Evolutionary conservation across 1,140 invertebrate species (phyloP).

Genomic region (Drosophila melanogaster): DNA sequence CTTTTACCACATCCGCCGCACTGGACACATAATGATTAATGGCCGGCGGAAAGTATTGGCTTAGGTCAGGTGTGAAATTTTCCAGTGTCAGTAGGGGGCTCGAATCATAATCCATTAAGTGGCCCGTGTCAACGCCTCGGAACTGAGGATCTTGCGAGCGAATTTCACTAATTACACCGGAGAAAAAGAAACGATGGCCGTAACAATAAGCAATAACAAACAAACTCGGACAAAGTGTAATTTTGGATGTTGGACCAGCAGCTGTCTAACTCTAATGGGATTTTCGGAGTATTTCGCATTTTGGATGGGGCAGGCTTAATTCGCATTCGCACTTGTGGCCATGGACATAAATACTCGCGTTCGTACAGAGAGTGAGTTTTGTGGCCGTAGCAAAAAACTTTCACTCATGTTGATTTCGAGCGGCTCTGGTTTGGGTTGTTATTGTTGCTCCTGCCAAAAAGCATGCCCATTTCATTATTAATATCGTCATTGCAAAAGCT

Average conservation of each 20-base stretch:
- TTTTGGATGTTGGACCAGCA: constrained; percentile 47
- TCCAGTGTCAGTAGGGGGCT: constrained; percentile 10
- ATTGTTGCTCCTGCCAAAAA: constrained; percentile 76
- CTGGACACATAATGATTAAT: constrained; percentile 61
- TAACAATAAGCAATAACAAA: constrained; percentile 41
- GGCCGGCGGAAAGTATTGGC: constrained; percentile 13
- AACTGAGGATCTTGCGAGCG: constrained; percentile 43
- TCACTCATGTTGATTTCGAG: constrained; percentile 71
- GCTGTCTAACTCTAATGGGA: constrained; percentile 52
- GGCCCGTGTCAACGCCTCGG: constrained; percentile 26
- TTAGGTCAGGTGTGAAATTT: constrained; percentile 58
- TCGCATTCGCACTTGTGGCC: constrained; percentile 43
- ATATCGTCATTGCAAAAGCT: constrained; percentile 64
- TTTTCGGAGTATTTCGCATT: constrained; percentile 27
- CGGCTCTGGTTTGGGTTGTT: constrained; percentile 27
- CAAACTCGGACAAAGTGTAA: constrained; percentile 35
- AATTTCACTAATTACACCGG: constrained; percentile 67
- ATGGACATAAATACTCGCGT: constrained; percentile 34
- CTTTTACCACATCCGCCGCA: constrained; percentile 48
- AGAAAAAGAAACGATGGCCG: constrained; percentile 36
- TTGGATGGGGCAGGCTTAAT: constrained; percentile 45
- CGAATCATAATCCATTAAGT: constrained; percentile 68
- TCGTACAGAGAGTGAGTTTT: constrained; percentile 36
- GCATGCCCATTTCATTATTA: constrained; percentile 75
- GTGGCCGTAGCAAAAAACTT: constrained; percentile 57